Base-by-base conservation (phyloP, 2,888 invertebrate species). In the Hypsopygia costalis region DNA sequence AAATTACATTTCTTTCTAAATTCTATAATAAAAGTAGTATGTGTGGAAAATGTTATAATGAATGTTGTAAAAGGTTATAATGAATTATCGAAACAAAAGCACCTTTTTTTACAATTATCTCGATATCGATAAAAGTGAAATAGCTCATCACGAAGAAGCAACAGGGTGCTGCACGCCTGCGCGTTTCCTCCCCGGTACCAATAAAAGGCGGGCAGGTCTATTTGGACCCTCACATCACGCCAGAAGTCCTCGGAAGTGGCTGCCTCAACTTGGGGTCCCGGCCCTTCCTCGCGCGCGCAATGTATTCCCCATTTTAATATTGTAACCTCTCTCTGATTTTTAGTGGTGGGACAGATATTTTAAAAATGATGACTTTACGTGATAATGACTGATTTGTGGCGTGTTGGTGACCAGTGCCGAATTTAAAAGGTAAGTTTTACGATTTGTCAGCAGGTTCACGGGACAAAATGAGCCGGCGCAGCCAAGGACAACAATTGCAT, bases 101-200 rank as follows among this genome's bases (percentile, higher is more conserved):
- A n/a, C n/a, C 4, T 16, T 3, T 16, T 16, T 16, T 16, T 4
- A 16, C 16, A 3, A 16, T 3, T 16, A 16, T 4, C 2, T 76
- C 77, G 78, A 77, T 47, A 61, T 8, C 32, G 47, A 47, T 46
- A 29, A 44, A 9, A 25, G 25, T 39, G 10, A 20, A 5, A 3
- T 31, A 34, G 27, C 32, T 40, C 78, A 44, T 55, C 66, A 50
- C 79, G 73, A 69, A 46, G 86, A 86, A 85, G 87, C 87, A 87
- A 87, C 87, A 87, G 87, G 87, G 87, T 87, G 81, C 77, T 71
- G 74, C 76, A 86, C 87, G 87, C 87, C 75, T 87, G 87, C 87
- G 87, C 87, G 85, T 66, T 72, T 58, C 72, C 69, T 71, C 74
- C 83, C 82, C 70, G 35, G 47, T 49, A 47, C 47, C 60, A 52